These are phyloP conservation scores for Siderastrea radians DNA, from an alignment of 92 coral and sea anemone genomes.

Conservation along the genomic window DNA sequence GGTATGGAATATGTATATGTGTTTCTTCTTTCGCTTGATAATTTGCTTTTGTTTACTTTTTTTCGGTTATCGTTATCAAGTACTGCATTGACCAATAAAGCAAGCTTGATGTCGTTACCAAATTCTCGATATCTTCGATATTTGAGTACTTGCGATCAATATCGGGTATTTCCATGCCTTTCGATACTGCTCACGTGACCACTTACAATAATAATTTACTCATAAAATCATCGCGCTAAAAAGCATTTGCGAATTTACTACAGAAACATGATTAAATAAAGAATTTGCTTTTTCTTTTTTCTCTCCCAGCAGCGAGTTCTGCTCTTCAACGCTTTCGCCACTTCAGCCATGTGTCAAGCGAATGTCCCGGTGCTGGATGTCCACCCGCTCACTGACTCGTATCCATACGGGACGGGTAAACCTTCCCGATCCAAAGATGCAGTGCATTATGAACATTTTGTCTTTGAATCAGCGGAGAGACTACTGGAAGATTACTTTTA, in stretches of 20 bases:
- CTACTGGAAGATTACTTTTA: constrained; percentile 73
- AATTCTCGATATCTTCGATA: no score
- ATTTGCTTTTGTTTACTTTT: neutral
- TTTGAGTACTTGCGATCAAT: no score
- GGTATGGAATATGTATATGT: constrained; percentile 39
- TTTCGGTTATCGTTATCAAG: no score
- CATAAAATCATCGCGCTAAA: no score
- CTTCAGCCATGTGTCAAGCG: constrained; percentile 85
- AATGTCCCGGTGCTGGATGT: constrained; percentile 84
- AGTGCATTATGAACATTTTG: constrained; percentile 88
- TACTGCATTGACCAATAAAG: no score
- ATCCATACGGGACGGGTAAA: constrained; percentile 88
- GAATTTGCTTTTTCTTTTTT: neutral
- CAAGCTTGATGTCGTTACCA: no score
- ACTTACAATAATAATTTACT: no score
- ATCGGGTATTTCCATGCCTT: no score
- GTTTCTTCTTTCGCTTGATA: neutral
- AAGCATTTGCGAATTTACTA: neutral
- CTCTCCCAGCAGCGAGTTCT: constrained; percentile 82
- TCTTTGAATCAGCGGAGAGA: constrained; percentile 92
- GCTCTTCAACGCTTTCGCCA: constrained; percentile 84
- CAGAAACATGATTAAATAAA: neutral
- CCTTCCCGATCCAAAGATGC: constrained; percentile 86
- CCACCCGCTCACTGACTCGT: constrained; percentile 89
- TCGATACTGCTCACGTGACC: no score